These are phyloP conservation scores for Mastomys coucha DNA, from an alignment of 2,113 vertebrate species.

Conservation along the genomic window DNA sequence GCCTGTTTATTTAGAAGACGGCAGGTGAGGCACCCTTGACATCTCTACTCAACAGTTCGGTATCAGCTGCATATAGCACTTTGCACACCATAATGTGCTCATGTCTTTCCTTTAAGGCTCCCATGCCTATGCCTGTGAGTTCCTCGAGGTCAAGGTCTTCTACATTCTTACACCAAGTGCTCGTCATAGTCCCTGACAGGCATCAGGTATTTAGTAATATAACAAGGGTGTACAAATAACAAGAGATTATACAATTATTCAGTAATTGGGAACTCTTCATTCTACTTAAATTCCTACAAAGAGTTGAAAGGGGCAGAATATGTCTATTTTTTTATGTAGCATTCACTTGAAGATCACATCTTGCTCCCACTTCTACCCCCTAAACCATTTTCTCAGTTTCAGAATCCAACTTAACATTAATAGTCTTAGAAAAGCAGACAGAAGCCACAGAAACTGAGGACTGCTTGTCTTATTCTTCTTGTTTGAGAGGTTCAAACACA, in stretches of 20 bases:
- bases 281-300: constrained; percentile 38
- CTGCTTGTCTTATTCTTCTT: constrained; percentile 36
- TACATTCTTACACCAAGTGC: background rate
- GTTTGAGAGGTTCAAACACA: background rate
- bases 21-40: background rate
- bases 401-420: constrained; percentile 16
- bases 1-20: background rate
- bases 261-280: constrained; percentile 15
- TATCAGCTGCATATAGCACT: background rate
- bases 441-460: background rate
- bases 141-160: background rate
- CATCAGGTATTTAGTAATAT: constrained; percentile 40
- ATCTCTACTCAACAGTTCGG: background rate
- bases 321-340: background rate
- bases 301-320: background rate
- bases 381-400: background rate
- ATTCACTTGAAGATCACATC: constrained; percentile 4
- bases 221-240: constrained; percentile 19
- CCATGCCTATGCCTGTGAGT: background rate
- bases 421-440: background rate
- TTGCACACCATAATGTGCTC: background rate
- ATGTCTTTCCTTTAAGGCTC: background rate
- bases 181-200: background rate
- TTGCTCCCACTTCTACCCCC: background rate
- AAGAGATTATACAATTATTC: constrained; percentile 1